Evolutionary conservation across 2,888 invertebrate genomes (phyloP).

Genomic region (Metacarcinus magister): DNA sequence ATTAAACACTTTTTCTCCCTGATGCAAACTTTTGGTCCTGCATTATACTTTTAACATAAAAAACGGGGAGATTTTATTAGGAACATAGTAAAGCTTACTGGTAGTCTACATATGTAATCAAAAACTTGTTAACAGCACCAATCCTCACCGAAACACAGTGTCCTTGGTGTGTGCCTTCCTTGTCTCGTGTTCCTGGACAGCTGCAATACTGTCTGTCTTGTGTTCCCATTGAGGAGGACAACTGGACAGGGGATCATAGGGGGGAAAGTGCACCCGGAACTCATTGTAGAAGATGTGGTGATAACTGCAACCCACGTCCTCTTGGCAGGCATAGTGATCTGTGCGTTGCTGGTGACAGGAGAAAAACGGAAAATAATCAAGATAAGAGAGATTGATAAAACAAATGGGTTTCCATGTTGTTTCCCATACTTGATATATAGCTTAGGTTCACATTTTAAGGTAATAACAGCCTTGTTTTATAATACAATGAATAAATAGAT

Average conservation of each 20-base stretch:
- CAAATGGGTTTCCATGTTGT: not conserved
- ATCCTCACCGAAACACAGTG: not conserved
- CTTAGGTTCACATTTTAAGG: too few relatives aligned
- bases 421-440: not conserved
- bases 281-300: not conserved
- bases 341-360: not conserved
- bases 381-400: not conserved
- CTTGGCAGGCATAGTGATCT: not conserved
- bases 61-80: not conserved
- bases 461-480: too few relatives aligned
- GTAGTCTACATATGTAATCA: not conserved
- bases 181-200: not conserved
- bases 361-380: too few relatives aligned
- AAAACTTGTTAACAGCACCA: not conserved
- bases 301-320: slow-evolving; percentile 4
- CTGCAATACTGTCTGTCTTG: not conserved
- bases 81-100: too few relatives aligned
- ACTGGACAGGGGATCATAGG: not conserved
- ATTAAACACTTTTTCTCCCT: too few relatives aligned
- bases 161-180: not conserved
- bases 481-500: too few relatives aligned
- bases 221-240: not conserved
- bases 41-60: not conserved
- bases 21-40: not conserved
- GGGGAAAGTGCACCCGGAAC: not conserved